Evolutionary conservation across 1,140 invertebrate species (phyloP), one percentile per base, ranked within the genome.

Genomic region (Acyrthosiphon pisum): DNA sequence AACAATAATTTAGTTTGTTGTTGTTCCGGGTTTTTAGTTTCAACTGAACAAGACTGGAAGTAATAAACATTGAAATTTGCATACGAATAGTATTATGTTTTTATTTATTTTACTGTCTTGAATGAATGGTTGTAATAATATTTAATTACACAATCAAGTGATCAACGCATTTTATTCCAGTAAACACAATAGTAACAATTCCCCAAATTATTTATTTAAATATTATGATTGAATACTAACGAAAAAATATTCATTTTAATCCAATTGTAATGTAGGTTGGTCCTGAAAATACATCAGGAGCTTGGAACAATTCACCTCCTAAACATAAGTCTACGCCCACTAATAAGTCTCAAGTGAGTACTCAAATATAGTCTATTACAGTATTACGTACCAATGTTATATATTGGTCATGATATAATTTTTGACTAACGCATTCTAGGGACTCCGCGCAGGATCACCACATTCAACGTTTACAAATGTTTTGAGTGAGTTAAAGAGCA

Each of bases 391-490:
- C 30, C 30, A 14, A 68, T n/a, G 3, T 68, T n/a, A 68, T 68
- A 68, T 14, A n/a, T 30, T 60, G 26, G 30, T 30, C 6, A 60
- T 30, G 2, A 20, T 68, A 18, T 18, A 6, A 76, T 76, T n/a
- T 93, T 93, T 92, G 0, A 35, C 88, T n/a, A 76, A 76, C n/a
- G 6, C 30, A 35, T 94, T 93, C 50, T 50, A 94, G 94, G 93
- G 89, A 56, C 89, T 93, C 6, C n/a, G 48, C 0, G 6, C 93
- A 48, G 95, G 94, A 35, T 95, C 95, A 44, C 94, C 95, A 22
- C 96, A 96, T 14, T 95, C 95, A n/a, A 95, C 96, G 53, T 96
- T 96, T 89, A 96, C 96, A 0, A 96, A 95, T 94, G 96, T 96
- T 41, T 93, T 96, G 0, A 96, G 95, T 90, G 96, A 96, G 94